Evolutionary conservation across 92 coral and sea anemone genomes (phyloP).

Genomic region (Siderastrea radians): DNA sequence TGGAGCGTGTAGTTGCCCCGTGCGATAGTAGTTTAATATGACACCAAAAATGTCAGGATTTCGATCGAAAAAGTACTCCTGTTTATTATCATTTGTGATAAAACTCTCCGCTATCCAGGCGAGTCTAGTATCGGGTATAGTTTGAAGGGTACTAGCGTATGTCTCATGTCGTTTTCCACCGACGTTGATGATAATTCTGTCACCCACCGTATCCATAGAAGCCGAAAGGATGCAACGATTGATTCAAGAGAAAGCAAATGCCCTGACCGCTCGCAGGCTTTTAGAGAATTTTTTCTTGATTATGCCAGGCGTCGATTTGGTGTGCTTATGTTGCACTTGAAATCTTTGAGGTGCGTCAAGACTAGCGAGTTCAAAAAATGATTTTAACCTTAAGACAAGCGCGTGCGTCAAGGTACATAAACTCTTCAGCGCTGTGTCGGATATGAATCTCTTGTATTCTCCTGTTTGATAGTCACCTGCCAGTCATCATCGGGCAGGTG

Average conservation of each 20-base stretch:
- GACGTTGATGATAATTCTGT: conserved; percentile 88
- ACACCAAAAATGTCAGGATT: conserved; percentile 93
- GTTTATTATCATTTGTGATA: conserved; percentile 55
- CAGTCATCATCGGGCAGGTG: neutral
- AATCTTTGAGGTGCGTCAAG: neutral
- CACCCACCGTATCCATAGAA: conserved; percentile 74
- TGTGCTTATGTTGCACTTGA: neutral
- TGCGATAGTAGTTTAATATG: conserved; percentile 91
- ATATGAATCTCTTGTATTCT: conserved; percentile 6
- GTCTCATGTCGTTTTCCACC: conserved; percentile 98
- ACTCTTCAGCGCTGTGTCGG: neutral
- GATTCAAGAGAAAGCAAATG: too few relatives aligned
- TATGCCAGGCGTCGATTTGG: neutral
- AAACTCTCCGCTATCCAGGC: conserved; percentile 93
- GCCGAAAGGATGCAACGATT: conserved; percentile 40
- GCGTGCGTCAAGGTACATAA: neutral
- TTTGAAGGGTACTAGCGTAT: conserved; percentile 85
- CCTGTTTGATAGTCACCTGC: conserved; percentile 6
- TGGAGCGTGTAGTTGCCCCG: conserved; percentile 96
- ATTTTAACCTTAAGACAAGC: neutral
- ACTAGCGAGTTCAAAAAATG: neutral
- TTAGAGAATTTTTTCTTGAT: neutral
- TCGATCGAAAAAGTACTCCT: conserved; percentile 93
- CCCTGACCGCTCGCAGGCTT: neutral
- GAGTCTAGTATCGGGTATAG: conserved; percentile 94